Conservation (phyloP, 2,888 invertebrate genomes). For the Eupithecia tripunctaria region DNA sequence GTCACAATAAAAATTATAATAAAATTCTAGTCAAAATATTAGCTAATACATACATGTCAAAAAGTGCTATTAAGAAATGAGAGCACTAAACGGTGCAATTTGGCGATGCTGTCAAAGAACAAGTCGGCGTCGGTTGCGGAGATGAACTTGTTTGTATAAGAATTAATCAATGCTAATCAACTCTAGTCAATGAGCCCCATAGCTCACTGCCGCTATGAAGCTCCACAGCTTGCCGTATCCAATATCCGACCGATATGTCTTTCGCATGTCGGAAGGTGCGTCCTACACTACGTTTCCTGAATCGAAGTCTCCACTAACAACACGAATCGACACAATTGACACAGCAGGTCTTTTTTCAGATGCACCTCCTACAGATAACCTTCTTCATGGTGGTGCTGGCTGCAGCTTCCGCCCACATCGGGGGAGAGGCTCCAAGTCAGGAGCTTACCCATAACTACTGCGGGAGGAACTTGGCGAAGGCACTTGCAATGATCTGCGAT, state of each 20-base stretch:
- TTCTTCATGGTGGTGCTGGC: slow-evolving; percentile 46
- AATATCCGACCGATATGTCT: not conserved
- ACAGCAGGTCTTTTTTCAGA: slow-evolving; percentile 47
- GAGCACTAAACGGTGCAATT: too few species aligned
- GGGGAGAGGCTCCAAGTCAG: slow-evolving; percentile 47
- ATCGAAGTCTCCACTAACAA: not conserved
- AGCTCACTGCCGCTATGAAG: too few species aligned
- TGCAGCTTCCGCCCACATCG: slow-evolving; percentile 57
- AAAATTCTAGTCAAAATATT: too few species aligned
- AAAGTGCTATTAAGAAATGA: too few species aligned
- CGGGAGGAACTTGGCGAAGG: slow-evolving; percentile 60
- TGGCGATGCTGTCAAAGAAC: too few species aligned
- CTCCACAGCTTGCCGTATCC: not conserved
- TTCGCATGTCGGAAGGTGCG: not conserved
- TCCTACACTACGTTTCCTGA: not conserved
- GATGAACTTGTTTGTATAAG: too few species aligned
- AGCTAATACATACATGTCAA: too few species aligned
- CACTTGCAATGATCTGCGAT: slow-evolving; percentile 58
- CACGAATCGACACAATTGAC: not conserved
- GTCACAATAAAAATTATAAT: too few species aligned
- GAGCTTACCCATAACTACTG: slow-evolving; percentile 60
- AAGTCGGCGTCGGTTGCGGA: too few species aligned
- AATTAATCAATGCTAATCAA: too few species aligned
- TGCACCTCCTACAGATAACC: slow-evolving; percentile 48
- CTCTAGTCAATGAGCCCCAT: not conserved